Percentiles rank a stretch among this genome's conserved stretches.
phyloP scores from a whole-genome alignment of 2,797 vertebrate species.

The Champsocephalus esox region DNA sequence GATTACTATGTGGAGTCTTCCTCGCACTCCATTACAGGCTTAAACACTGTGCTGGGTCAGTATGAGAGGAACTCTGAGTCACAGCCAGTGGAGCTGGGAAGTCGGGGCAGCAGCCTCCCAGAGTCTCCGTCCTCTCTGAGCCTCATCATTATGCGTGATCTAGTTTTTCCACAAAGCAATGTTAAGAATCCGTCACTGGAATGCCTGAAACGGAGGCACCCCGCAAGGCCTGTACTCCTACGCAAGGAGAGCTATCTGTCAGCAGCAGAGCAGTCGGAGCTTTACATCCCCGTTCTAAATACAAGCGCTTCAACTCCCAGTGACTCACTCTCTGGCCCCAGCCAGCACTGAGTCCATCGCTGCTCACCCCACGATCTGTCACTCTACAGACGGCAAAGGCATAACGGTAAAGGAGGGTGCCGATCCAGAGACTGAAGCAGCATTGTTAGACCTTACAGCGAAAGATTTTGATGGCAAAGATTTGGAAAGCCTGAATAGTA shows the following conservation, averaged over 20 bases:
- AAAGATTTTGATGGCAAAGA: slow-evolving; percentile 56
- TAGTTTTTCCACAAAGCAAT: slow-evolving; percentile 53
- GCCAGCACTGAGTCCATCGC: slow-evolving; percentile 37
- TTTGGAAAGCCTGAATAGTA: slow-evolving; percentile 76
- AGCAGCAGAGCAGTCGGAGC: slow-evolving; percentile 81
- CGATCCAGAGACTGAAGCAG: slow-evolving; percentile 62
- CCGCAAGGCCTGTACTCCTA: slow-evolving; percentile 65
- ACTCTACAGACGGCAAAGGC: slow-evolving; percentile 44
- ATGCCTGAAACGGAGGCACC: slow-evolving; percentile 46
- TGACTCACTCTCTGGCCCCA: not conserved
- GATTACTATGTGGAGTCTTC: slow-evolving; percentile 89
- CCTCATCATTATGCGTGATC: slow-evolving; percentile 76
- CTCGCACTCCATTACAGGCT: slow-evolving; percentile 81
- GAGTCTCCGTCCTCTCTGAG: slow-evolving; percentile 67
- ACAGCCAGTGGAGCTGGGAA: slow-evolving; percentile 53
- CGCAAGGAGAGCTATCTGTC: slow-evolving; percentile 86
- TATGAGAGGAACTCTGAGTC: slow-evolving; percentile 57
- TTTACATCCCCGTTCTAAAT: slow-evolving; percentile 72
- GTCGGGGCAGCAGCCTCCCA: slow-evolving; percentile 32
- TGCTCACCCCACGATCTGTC: slow-evolving; percentile 25
- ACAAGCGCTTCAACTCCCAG: not conserved
- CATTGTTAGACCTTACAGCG: slow-evolving; percentile 68
- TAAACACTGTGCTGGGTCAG: slow-evolving; percentile 48
- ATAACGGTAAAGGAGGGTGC: slow-evolving; percentile 21
- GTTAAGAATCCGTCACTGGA: slow-evolving; percentile 32